Evolutionary conservation across 2,113 vertebrate species (phyloP).

Genomic region (Willisornis vidua): DNA sequence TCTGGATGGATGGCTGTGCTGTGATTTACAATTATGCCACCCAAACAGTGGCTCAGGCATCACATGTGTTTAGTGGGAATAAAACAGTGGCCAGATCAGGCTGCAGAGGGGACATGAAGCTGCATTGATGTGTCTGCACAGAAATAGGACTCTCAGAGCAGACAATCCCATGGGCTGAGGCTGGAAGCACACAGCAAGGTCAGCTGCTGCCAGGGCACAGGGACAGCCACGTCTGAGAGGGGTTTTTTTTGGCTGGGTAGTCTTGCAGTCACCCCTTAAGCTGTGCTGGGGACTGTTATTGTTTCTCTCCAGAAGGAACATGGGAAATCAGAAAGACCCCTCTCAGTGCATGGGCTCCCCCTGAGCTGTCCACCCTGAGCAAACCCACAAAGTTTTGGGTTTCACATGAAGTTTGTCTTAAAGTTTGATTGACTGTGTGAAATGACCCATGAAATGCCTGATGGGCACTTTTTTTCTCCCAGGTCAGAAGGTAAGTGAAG

Average conservation of each 20-base stretch:
- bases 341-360: not conserved
- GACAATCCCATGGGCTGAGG: not conserved
- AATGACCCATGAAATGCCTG: not conserved
- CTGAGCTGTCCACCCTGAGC: not conserved
- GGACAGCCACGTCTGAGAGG: not conserved
- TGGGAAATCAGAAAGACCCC: not conserved
- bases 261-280: not conserved
- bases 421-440: not conserved
- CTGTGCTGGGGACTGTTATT: not conserved
- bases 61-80: accelerated
- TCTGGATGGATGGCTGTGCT: not conserved
- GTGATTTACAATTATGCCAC: not conserved
- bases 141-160: not conserved
- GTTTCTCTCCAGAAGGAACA: not conserved
- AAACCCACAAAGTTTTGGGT: not conserved
- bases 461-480: not conserved
- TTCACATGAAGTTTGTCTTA: not conserved
- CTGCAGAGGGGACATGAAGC: not conserved
- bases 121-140: not conserved
- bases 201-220: not conserved
- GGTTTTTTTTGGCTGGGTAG: not conserved
- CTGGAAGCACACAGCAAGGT: not conserved
- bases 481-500: not conserved
- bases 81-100: not conserved
- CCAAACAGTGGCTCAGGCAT: not conserved